Evolutionary conservation across 2,888 invertebrate genomes (phyloP).

Genomic region (Lepidocyrtoides sp.): DNA sequence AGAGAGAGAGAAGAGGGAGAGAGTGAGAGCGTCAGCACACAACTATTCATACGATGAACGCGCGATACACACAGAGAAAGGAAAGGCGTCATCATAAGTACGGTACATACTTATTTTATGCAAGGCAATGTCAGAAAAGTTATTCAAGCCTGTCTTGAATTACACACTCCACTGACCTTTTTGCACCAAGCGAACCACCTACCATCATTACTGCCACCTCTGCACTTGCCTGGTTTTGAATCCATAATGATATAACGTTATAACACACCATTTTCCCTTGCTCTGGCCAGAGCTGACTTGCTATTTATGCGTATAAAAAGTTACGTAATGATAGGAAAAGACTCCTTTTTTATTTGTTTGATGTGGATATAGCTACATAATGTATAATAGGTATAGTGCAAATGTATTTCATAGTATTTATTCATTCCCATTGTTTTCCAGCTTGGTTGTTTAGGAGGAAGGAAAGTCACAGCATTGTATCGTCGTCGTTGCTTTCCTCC

Average conservation of each 20-base stretch:
- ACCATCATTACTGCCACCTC: conserved; percentile 73
- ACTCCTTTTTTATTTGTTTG: neutral
- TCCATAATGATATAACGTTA: conserved; percentile 34
- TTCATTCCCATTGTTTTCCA: conserved; percentile 70
- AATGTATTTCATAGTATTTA: conserved; percentile 55
- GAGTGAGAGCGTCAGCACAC: neutral
- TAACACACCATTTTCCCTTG: neutral
- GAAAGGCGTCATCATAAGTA: conserved; percentile 45
- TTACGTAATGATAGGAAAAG: conserved; percentile 3
- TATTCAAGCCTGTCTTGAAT: conserved; percentile 78
- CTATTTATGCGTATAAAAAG: conserved; percentile 8
- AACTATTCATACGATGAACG: conserved; percentile 66
- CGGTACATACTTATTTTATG: conserved; percentile 54
- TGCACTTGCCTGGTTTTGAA: conserved; percentile 57
- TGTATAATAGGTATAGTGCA: neutral
- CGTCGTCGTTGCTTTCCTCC: neutral
- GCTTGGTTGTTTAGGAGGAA: conserved; percentile 41
- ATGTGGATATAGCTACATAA: neutral
- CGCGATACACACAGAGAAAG: conserved; percentile 33
- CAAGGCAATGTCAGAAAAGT: conserved; percentile 74
- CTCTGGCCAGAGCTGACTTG: no score
- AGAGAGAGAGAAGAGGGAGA: neutral
- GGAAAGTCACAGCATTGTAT: conserved; percentile 33
- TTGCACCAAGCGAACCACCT: conserved; percentile 71
- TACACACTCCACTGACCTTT: conserved; percentile 77